Percentiles rank a stretch among this genome's conserved stretches.
Conservation (phyloP, 2,888 invertebrate species). For the Eupithecia dodoneata region DNA sequence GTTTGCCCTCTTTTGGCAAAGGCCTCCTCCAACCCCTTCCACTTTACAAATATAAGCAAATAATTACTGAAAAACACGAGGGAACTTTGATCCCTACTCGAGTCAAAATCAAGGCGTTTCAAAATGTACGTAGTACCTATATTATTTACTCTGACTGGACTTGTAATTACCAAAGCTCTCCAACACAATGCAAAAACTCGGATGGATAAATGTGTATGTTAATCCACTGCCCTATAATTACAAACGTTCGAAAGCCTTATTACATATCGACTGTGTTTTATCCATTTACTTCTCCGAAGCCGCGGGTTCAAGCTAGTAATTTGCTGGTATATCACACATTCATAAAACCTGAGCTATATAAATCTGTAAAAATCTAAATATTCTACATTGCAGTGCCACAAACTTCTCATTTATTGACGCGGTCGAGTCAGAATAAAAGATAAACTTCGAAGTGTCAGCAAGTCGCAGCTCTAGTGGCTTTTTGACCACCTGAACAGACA, state of each 20-base stretch:
- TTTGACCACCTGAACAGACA: not conserved
- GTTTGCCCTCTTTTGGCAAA: too few species aligned
- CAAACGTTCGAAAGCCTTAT: not conserved
- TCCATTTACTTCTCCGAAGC: slow-evolving; percentile 8
- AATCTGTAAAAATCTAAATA: slow-evolving; percentile 42
- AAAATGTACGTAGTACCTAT: not conserved
- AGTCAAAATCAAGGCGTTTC: not conserved
- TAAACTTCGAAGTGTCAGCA: not conserved
- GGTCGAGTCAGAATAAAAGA: not conserved
- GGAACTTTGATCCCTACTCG: not conserved
- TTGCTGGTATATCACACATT: slow-evolving; percentile 27
- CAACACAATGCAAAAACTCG: not conserved
- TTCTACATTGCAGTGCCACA: slow-evolving; percentile 8
- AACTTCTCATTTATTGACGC: not conserved
- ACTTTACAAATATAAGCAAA: too few species aligned
- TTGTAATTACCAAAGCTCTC: not conserved
- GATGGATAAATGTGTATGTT: not conserved
- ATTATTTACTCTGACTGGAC: not conserved
- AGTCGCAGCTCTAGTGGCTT: not conserved
- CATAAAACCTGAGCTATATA: slow-evolving; percentile 33
- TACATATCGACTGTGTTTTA: not conserved
- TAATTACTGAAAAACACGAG: not conserved
- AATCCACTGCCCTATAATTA: slow-evolving; percentile 5
- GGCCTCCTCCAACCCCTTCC: too few species aligned
- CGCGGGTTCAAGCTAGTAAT: not conserved